Evolutionary conservation across 2,888 invertebrate species (phyloP).

Genomic region (Lasioglossum vierecki): DNA sequence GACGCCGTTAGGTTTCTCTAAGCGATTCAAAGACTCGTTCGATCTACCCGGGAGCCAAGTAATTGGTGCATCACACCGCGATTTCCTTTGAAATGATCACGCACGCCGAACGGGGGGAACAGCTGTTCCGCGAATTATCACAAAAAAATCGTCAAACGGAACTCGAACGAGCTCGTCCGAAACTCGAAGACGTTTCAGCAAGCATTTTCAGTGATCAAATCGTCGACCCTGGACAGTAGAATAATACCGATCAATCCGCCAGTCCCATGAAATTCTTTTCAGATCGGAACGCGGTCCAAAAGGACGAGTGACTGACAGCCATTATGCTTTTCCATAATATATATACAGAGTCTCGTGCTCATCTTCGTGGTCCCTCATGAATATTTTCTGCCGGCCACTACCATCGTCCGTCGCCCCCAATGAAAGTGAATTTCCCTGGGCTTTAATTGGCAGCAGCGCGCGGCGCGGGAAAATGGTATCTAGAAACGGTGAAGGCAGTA

Average conservation of each 20-base stretch:
- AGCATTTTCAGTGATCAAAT: background rate
- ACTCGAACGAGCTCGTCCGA: background rate
- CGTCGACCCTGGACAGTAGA: background rate
- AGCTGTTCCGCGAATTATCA: background rate
- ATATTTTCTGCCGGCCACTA: conserved; percentile 14
- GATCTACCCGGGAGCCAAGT: conserved; percentile 12
- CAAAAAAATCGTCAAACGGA: background rate
- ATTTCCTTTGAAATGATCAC: conserved; percentile 3
- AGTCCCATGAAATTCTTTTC: no score
- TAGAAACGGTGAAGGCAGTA: conserved; percentile 22
- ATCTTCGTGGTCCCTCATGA: conserved; percentile 4
- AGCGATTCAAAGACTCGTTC: background rate
- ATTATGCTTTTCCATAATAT: conserved; percentile 17
- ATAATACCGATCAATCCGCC: background rate
- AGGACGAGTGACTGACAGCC: background rate
- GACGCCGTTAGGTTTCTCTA: conserved; percentile 40
- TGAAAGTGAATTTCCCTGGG: conserved; percentile 66
- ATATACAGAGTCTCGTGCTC: background rate
- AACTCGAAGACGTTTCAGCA: background rate
- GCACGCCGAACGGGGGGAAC: background rate
- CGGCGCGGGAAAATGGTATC: background rate
- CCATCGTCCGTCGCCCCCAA: conserved; percentile 39
- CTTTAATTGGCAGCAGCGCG: conserved; percentile 32
- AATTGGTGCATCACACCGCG: conserved; percentile 30
- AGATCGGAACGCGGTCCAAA: background rate